phyloP scores from a whole-genome alignment of 2,797 vertebrate species.

The Limosa lapponica region DNA sequence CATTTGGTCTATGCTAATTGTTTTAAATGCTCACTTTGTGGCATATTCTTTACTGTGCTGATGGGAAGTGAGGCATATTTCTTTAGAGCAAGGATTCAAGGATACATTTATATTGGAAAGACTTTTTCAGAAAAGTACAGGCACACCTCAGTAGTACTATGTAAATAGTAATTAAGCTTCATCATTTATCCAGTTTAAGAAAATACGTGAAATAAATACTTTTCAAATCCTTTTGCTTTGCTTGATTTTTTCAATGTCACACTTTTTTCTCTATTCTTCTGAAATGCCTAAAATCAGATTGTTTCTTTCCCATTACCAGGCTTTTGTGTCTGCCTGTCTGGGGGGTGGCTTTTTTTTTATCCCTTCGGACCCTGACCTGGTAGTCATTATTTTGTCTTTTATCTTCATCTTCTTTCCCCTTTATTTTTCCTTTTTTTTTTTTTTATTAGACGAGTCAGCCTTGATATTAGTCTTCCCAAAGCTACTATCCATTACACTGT shows the following conservation, averaged over 20 bases:
- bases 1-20: slow-evolving; percentile 65
- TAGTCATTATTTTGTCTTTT: slow-evolving; percentile 89
- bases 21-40: slow-evolving; percentile 70
- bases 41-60: slow-evolving; percentile 42
- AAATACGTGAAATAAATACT: slow-evolving; percentile 19
- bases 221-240: slow-evolving; percentile 7
- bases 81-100: slow-evolving; percentile 31
- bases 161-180: slow-evolving; percentile 57
- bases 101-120: slow-evolving; percentile 27
- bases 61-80: slow-evolving; percentile 46
- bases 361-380: slow-evolving; percentile 84
- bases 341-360: slow-evolving; percentile 82
- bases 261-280: background rate
- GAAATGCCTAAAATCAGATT: slow-evolving; percentile 46
- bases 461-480: slow-evolving; percentile 87
- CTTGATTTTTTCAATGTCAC: background rate
- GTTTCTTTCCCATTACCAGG: slow-evolving; percentile 73
- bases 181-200: slow-evolving; percentile 26
- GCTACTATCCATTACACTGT: slow-evolving; percentile 94
- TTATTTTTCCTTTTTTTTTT: slow-evolving; percentile 80
- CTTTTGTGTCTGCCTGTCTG: slow-evolving; percentile 84
- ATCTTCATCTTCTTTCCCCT: slow-evolving; percentile 82
- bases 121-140: slow-evolving; percentile 25
- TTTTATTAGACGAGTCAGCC: slow-evolving; percentile 89
- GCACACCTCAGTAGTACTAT: background rate